phyloP scores from a whole-genome alignment of 2,797 vertebrate species.

The Amblyraja radiata region DNA sequence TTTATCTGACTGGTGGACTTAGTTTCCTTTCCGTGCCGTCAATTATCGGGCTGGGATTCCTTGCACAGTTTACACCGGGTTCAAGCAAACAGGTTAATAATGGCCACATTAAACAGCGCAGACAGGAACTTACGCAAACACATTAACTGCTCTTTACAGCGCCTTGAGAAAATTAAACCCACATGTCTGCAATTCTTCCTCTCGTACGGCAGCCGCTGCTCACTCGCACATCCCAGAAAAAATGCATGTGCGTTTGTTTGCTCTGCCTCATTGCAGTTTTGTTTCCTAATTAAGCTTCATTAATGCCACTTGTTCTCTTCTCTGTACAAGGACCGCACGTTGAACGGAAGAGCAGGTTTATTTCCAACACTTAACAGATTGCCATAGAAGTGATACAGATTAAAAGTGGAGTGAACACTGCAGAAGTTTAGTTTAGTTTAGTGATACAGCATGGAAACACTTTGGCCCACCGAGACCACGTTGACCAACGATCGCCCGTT shows the following conservation, averaged over 20 bases:
- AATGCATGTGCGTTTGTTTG: not conserved
- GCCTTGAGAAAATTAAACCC: conserved; percentile 18
- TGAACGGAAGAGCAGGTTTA: not conserved
- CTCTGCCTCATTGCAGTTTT: not conserved
- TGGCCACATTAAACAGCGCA: not conserved
- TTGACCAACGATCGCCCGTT: too few species aligned
- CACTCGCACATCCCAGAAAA: not conserved
- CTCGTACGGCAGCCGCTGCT: not conserved
- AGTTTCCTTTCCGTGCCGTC: not conserved
- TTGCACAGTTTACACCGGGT: not conserved
- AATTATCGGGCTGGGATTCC: not conserved
- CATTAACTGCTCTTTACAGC: not conserved
- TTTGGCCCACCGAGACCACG: too few species aligned
- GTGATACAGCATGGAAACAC: too few species aligned
- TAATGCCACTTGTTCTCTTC: not conserved
- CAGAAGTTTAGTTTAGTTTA: too few species aligned
- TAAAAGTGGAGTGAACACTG: not conserved
- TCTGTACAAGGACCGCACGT: not conserved
- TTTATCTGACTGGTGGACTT: not conserved
- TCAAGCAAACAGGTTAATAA: conserved; percentile 26
- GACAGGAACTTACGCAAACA: conserved; percentile 14
- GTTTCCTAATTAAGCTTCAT: conserved; percentile 17
- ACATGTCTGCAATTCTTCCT: not conserved
- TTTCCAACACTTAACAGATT: not conserved
- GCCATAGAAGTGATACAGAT: not conserved